Conservation (phyloP, 1,140 invertebrate genomes). For the Araneus ventricosus region DNA sequence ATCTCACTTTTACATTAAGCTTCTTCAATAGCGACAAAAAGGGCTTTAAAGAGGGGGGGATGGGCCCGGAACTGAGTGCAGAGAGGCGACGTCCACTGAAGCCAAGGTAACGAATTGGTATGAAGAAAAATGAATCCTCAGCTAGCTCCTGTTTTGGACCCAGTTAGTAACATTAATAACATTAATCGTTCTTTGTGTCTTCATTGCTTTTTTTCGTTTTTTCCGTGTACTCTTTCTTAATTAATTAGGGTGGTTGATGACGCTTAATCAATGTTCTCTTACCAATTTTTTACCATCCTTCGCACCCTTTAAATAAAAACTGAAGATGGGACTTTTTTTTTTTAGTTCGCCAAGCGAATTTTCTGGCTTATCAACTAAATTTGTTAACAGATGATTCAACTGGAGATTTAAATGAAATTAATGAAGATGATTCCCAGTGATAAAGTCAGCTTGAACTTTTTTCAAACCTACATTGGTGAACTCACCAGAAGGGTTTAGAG, state of each 20-base stretch:
- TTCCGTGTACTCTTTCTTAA: slow-evolving; percentile 22
- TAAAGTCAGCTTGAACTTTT: no score
- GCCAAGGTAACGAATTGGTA: slow-evolving; percentile 14
- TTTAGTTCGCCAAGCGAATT: background rate
- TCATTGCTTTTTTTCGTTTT: slow-evolving; percentile 19
- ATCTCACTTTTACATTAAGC: background rate
- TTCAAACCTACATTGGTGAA: no score
- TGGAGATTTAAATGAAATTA: no score
- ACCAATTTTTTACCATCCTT: background rate
- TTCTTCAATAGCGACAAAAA: background rate
- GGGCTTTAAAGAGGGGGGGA: background rate
- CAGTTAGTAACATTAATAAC: slow-evolving; percentile 62
- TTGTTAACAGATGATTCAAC: no score
- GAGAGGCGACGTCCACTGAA: background rate
- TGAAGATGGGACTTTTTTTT: background rate
- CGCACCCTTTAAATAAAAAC: background rate
- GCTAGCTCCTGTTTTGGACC: slow-evolving; percentile 7
- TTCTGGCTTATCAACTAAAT: background rate
- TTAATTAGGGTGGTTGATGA: slow-evolving; percentile 50
- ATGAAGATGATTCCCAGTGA: no score
- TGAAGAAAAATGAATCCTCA: slow-evolving; percentile 44
- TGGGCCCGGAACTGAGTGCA: background rate
- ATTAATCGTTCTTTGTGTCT: slow-evolving; percentile 36
- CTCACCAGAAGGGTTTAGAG: no score
- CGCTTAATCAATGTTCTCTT: slow-evolving; percentile 48